These are phyloP conservation scores for Corbicula japonica DNA, from an alignment of 2,888 invertebrate species.

Conservation along the genomic window DNA sequence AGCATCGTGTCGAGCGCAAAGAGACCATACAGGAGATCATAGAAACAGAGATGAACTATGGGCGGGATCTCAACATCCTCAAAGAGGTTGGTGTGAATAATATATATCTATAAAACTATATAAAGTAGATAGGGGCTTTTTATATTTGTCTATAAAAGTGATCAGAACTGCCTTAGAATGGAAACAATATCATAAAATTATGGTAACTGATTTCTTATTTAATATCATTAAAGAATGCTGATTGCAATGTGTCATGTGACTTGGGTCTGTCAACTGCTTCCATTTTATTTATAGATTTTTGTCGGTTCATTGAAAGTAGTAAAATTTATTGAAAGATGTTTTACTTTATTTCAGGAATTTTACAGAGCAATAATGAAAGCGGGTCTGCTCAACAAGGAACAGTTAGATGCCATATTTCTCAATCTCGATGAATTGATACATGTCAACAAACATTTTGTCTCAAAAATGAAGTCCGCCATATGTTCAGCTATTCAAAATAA, in stretches of 20 bases:
- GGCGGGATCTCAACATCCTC: slow-evolving; percentile 96
- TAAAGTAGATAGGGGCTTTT: too few relatives aligned
- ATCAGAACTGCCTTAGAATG: too few relatives aligned
- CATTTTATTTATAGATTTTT: too few relatives aligned
- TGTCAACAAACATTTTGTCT: slow-evolving; percentile 91
- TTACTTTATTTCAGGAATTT: slow-evolving; percentile 84
- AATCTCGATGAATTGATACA: slow-evolving; percentile 97
- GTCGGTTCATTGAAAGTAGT: background rate
- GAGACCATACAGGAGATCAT: slow-evolving; percentile 98
- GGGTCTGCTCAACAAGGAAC: slow-evolving; percentile 95
- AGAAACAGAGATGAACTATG: slow-evolving; percentile 98
- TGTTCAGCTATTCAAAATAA: slow-evolving; percentile 91
- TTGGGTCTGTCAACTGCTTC: too few relatives aligned
- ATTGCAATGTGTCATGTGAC: too few relatives aligned
- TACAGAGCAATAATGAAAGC: slow-evolving; percentile 94
- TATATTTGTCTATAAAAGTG: too few relatives aligned
- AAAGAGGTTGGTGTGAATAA: slow-evolving; percentile 89
- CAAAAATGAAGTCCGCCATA: slow-evolving; percentile 94
- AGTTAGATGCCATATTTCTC: slow-evolving; percentile 96
- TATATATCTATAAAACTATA: background rate
- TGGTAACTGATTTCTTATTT: too few relatives aligned
- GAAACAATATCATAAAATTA: too few relatives aligned
- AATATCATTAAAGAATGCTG: too few relatives aligned
- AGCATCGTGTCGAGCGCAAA: slow-evolving; percentile 95
- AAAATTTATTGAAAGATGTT: background rate